These are phyloP conservation scores for Trachelus iudaicus DNA, from an alignment of 2,888 invertebrate genomes.

Conservation along the genomic window DNA sequence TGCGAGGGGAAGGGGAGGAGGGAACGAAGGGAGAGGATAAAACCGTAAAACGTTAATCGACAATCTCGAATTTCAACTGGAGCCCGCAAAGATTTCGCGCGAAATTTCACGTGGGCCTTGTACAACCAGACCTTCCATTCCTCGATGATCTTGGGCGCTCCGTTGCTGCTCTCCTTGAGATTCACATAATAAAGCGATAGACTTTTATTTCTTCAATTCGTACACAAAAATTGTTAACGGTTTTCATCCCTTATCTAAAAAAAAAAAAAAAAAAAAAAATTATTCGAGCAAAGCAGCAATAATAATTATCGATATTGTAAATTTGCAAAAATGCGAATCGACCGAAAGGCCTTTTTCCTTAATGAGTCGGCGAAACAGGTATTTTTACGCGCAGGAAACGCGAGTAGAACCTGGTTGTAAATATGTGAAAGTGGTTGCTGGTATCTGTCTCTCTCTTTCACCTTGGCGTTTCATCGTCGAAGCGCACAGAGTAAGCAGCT, in stretches of 20 bases:
- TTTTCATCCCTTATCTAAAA: too few relatives aligned
- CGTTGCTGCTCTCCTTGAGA: background rate
- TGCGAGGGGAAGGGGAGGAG: too few relatives aligned
- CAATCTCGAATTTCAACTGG: background rate
- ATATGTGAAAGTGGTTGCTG: background rate
- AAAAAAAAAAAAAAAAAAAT: too few relatives aligned
- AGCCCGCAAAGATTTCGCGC: background rate
- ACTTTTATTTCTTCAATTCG: background rate
- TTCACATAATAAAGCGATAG: background rate
- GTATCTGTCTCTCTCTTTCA: background rate
- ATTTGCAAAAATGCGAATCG: background rate
- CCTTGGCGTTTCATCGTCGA: background rate
- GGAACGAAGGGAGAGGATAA: background rate
- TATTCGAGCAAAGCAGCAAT: too few relatives aligned
- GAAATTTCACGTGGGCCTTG: constrained; percentile 14
- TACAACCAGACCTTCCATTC: background rate
- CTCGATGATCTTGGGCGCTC: background rate
- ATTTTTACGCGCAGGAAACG: constrained; percentile 8
- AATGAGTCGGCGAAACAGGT: background rate
- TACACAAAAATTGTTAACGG: background rate
- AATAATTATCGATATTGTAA: background rate
- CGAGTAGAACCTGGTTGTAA: constrained; percentile 3
- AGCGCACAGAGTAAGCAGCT: background rate
- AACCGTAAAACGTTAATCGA: background rate
- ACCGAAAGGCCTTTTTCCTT: background rate